These are phyloP conservation scores for Phasianus colchicus DNA, from an alignment of 2,113 vertebrate species.

Conservation along the genomic window DNA sequence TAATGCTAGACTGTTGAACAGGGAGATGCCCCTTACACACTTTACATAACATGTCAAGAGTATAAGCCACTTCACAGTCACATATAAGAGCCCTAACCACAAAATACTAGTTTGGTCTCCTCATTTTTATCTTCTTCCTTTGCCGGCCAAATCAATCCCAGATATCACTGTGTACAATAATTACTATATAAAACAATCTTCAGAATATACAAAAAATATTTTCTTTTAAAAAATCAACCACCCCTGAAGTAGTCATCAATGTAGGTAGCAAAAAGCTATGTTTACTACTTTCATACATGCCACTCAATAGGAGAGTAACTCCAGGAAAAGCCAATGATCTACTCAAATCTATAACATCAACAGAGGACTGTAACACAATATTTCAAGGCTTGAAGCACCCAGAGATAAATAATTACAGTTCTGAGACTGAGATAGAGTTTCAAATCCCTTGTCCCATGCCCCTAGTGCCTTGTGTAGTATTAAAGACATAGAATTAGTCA, in stretches of 20 bases:
- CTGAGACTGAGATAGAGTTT: not conserved
- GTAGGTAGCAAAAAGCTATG: not conserved
- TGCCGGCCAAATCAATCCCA: not conserved
- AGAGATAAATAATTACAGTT: not conserved
- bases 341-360: not conserved
- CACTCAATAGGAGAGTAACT: not conserved
- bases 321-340: not conserved
- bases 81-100: not conserved
- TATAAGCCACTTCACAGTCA: not conserved
- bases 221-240: not conserved
- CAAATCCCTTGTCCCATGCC: not conserved
- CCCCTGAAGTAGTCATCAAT: not conserved
- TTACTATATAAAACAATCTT: not conserved
- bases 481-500: not conserved
- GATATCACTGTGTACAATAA: not conserved
- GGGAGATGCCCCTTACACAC: accelerated
- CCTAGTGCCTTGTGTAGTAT: not conserved
- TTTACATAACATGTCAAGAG: not conserved
- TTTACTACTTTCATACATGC: not conserved
- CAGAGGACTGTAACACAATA: not conserved
- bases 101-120: not conserved
- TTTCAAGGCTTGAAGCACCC: not conserved
- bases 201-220: not conserved
- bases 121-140: not conserved
- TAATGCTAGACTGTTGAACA: not conserved